These are phyloP conservation scores for Bufo bufo DNA, from an alignment of 2,113 vertebrate genomes.

Conservation along the genomic window DNA sequence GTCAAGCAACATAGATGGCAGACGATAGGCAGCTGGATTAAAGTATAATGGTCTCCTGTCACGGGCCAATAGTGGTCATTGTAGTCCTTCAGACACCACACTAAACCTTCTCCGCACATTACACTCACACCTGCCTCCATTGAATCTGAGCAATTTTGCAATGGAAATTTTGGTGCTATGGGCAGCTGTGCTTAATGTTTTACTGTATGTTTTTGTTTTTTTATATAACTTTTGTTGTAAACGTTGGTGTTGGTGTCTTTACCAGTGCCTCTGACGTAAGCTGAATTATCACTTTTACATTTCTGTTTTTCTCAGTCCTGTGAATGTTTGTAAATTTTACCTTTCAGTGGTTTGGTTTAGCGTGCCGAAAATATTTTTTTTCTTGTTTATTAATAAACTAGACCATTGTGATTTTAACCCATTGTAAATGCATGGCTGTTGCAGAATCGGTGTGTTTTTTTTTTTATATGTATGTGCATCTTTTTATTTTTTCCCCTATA, in stretches of 20 bases:
- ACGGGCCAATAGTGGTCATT: not conserved
- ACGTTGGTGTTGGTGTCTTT: slow-evolving; percentile 50
- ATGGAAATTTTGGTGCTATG: slow-evolving; percentile 52
- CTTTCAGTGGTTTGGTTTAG: slow-evolving; percentile 24
- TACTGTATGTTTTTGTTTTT: slow-evolving; percentile 46
- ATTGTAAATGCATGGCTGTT: slow-evolving; percentile 22
- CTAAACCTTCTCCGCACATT: not conserved
- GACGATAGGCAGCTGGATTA: not conserved
- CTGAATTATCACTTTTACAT: slow-evolving; percentile 27
- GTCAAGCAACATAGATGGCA: not conserved
- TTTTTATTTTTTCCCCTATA: not conserved
- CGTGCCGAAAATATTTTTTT: not conserved
- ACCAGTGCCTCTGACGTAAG: slow-evolving; percentile 50
- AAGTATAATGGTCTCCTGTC: not conserved
- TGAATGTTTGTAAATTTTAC: slow-evolving; percentile 42
- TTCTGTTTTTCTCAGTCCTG: slow-evolving; percentile 19
- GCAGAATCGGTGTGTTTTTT: not conserved
- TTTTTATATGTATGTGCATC: no score
- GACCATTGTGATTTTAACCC: slow-evolving; percentile 30
- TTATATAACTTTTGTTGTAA: slow-evolving; percentile 1
- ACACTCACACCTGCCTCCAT: slow-evolving; percentile 34
- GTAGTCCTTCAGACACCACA: not conserved
- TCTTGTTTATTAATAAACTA: slow-evolving; percentile 48
- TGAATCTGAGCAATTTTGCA: slow-evolving; percentile 30
- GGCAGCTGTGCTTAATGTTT: slow-evolving; percentile 55